These are phyloP conservation scores for Colossoma macropomum DNA, from an alignment of 2,113 vertebrate species.

Conservation along the genomic window DNA sequence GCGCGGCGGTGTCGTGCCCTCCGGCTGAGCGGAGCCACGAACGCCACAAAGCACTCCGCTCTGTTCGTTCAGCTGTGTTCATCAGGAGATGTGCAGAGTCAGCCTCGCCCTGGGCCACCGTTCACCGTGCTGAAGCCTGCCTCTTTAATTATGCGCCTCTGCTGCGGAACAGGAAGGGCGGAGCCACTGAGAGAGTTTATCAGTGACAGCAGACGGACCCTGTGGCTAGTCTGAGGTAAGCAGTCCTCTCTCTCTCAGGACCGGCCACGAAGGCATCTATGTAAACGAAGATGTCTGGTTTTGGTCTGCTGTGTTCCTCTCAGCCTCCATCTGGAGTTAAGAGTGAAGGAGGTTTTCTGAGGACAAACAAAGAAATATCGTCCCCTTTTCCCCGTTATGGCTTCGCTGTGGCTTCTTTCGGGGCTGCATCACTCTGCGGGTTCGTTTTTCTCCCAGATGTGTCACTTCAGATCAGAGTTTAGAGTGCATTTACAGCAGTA, in stretches of 20 bases:
- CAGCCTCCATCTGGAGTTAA: not conserved
- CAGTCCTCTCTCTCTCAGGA: conserved; percentile 18
- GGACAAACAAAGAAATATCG: not conserved
- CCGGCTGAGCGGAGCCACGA: conserved; percentile 8
- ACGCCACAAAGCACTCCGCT: conserved; percentile 30
- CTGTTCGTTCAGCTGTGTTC: conserved; percentile 38
- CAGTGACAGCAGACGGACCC: conserved; percentile 42
- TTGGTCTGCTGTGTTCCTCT: conserved; percentile 20
- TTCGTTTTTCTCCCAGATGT: not conserved
- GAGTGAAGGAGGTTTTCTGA: not conserved
- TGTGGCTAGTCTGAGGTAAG: conserved; percentile 19
- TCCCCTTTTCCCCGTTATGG: not conserved
- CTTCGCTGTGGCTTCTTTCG: not conserved
- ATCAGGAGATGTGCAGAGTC: conserved; percentile 28
- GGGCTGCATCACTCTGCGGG: not conserved
- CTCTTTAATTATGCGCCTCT: conserved; percentile 26
- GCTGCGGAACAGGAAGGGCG: not conserved
- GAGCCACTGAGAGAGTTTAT: conserved; percentile 35
- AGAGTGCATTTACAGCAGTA: no score
- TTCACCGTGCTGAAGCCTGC: conserved; percentile 17
- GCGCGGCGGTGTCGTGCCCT: no score
- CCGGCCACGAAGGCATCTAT: conserved; percentile 34
- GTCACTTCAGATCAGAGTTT: not conserved
- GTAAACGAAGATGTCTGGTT: not conserved
- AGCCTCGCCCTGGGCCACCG: conserved; percentile 23